Conservation (phyloP, 2,113 vertebrate genomes). For the Pleuronectes platessa region DNA sequence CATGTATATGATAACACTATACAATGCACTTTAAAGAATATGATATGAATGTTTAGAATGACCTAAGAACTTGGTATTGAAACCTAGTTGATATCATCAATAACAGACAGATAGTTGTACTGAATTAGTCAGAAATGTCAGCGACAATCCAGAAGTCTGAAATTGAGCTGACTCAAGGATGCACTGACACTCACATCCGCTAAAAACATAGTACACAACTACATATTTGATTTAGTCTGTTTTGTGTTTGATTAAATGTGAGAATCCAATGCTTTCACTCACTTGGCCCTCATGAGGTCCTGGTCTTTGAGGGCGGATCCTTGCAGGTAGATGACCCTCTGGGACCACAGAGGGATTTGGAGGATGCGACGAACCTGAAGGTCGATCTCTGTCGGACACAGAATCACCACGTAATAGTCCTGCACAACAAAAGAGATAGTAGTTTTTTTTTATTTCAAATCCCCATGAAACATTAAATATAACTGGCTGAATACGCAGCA, state of each 20-base stretch:
- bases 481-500: neutral
- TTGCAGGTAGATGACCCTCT: constrained; percentile 98
- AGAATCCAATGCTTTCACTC: constrained; percentile 64
- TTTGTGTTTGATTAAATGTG: neutral
- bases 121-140: no score
- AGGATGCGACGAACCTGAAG: constrained; percentile 95
- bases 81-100: no score
- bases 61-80: no score
- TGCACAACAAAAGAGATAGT: constrained; percentile 60
- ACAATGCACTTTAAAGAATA: no score
- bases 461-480: neutral
- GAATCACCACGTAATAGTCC: constrained; percentile 99
- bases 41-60: no score
- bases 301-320: constrained; percentile 98
- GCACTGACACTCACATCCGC: no score
- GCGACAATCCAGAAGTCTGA: no score
- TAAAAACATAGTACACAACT: no score
- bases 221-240: no score
- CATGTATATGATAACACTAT: no score
- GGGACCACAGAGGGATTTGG: constrained; percentile 98
- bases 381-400: constrained; percentile 97
- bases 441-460: neutral
- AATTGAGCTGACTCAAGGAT: no score
- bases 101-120: no score
- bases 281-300: constrained; percentile 99